Conservation (phyloP, 1,140 invertebrate genomes). For the Trissolcus basalis region DNA sequence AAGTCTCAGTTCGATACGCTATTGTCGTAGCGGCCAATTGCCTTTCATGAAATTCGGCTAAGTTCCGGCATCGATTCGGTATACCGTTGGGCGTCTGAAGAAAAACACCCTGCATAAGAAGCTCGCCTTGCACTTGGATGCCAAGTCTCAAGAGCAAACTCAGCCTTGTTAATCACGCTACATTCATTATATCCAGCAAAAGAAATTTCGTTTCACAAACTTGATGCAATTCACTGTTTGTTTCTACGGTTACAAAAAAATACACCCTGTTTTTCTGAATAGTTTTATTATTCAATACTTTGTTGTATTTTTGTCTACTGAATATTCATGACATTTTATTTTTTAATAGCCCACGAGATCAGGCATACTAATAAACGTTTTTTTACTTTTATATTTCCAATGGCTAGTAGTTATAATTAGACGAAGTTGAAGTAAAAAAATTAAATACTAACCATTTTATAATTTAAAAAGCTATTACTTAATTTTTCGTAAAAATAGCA, state of each 20-base stretch:
- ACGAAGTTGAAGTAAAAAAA: too few relatives aligned
- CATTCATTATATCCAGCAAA: background rate
- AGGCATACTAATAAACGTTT: too few relatives aligned
- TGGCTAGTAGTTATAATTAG: too few relatives aligned
- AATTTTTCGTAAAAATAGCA: too few relatives aligned
- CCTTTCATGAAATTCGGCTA: slow-evolving; percentile 27
- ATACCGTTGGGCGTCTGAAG: slow-evolving; percentile 19
- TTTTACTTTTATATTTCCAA: too few relatives aligned
- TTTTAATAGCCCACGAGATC: too few relatives aligned
- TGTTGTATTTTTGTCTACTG: too few relatives aligned
- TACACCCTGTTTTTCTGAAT: too few relatives aligned
- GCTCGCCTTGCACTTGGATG: slow-evolving; percentile 45
- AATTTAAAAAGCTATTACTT: too few relatives aligned
- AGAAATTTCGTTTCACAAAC: background rate
- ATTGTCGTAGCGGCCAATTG: slow-evolving; percentile 37
- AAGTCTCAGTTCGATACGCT: slow-evolving; percentile 46
- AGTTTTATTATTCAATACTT: too few relatives aligned
- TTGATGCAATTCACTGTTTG: background rate
- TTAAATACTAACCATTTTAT: too few relatives aligned
- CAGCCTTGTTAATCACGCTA: slow-evolving; percentile 5
- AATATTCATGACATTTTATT: too few relatives aligned
- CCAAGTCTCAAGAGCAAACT: slow-evolving; percentile 38
- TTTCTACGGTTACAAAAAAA: background rate
- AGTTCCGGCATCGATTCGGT: slow-evolving; percentile 39
- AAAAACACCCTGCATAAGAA: slow-evolving; percentile 1